Percentiles rank a stretch among this genome's conserved stretches.
phyloP scores from a whole-genome alignment of 2,113 vertebrate genomes.

The Centropus bengalensis region DNA sequence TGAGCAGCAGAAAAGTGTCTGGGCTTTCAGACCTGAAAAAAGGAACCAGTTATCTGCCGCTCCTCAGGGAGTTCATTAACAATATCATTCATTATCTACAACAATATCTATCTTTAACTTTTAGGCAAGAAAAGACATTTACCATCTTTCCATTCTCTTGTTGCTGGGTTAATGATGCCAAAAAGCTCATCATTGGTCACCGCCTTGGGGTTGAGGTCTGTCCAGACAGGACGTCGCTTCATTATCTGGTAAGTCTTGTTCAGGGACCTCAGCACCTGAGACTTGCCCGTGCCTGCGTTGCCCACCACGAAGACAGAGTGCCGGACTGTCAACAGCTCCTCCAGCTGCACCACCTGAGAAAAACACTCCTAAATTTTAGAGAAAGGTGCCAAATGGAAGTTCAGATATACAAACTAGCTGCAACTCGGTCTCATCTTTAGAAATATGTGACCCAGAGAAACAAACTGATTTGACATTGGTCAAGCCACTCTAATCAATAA shows the following conservation, averaged over 20 bases:
- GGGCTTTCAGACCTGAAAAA: not conserved
- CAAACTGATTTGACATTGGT: not conserved
- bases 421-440: not conserved
- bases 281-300: conserved; percentile 91
- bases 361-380: not conserved
- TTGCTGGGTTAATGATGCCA: conserved; percentile 89
- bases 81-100: not conserved
- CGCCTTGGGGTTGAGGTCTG: conserved; percentile 92
- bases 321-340: conserved; percentile 90
- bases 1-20: not conserved
- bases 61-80: not conserved
- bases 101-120: no score
- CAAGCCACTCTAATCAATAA: fast-evolving
- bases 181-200: conserved; percentile 90
- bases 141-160: conserved; percentile 97
- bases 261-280: conserved; percentile 90
- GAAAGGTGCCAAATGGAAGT: not conserved
- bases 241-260: conserved; percentile 90
- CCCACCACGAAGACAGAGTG: conserved; percentile 97
- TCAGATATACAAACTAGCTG: not conserved
- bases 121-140: not conserved
- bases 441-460: not conserved
- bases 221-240: conserved; percentile 87
- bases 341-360: conserved; percentile 91
- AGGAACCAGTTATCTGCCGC: not conserved